phyloP scores from a whole-genome alignment of 1,140 invertebrate species.

The Pogonomyrmex barbatus region DNA sequence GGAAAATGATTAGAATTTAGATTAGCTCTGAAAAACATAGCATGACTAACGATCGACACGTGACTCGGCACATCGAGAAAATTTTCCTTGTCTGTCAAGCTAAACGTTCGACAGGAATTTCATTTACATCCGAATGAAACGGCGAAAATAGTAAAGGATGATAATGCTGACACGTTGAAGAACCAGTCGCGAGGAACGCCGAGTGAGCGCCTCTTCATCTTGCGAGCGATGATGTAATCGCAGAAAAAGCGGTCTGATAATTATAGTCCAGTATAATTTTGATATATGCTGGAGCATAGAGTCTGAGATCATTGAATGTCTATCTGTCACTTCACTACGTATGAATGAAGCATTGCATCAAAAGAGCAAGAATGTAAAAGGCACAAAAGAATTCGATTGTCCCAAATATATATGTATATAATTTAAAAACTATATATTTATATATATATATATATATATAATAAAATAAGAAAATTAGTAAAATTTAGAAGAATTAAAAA shows the following conservation, averaged over 20 bases:
- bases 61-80: neutral
- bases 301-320: neutral
- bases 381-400: neutral
- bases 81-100: conserved; percentile 23
- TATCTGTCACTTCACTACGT: neutral
- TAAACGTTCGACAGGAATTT: neutral
- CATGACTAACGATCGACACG: conserved; percentile 1
- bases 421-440: no score
- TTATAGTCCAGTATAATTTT: neutral
- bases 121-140: neutral
- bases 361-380: neutral
- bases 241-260: neutral
- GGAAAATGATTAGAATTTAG: neutral
- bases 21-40: neutral
- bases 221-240: conserved; percentile 32
- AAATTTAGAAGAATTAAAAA: neutral
- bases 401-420: neutral
- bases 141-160: neutral
- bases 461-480: conserved; percentile 3
- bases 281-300: neutral
- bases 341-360: neutral
- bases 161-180: neutral
- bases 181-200: neutral
- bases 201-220: neutral
- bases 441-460: no score